A percentile compares a stretch with the other conserved stretches of the same genome.
These are phyloP conservation scores for Heterotilapia buettikoferi DNA, from an alignment of 2,113 vertebrate species.

Conservation along the genomic window DNA sequence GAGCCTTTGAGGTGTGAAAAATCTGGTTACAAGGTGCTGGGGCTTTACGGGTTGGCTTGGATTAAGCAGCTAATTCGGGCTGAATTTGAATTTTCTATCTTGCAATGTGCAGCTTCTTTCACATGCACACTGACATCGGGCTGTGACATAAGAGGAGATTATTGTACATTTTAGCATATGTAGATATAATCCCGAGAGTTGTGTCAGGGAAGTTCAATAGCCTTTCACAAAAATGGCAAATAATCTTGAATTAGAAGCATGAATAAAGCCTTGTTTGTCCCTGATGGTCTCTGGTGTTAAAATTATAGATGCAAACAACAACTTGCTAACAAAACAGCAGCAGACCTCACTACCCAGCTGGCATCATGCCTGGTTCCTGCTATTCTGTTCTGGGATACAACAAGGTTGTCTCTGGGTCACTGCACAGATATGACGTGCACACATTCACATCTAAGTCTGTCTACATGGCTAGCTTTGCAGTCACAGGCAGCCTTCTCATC, in stretches of 20 bases:
- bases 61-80: conserved; percentile 4
- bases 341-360: not conserved
- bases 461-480: not conserved
- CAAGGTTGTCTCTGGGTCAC: conserved; percentile 36
- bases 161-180: not conserved
- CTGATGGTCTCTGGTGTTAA: not conserved
- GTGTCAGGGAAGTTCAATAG: not conserved
- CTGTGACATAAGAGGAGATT: not conserved
- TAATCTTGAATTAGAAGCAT: not conserved
- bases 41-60: not conserved
- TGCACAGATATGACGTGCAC: not conserved
- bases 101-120: not conserved
- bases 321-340: not conserved
- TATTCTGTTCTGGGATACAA: not conserved
- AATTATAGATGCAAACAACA: not conserved
- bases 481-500: not conserved
- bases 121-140: not conserved
- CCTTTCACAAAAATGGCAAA: not conserved
- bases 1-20: conserved; percentile 11
- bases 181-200: not conserved
- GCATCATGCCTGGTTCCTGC: not conserved
- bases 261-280: not conserved
- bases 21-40: conserved; percentile 9
- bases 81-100: not conserved
- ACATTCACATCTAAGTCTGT: not conserved